phyloP scores from a whole-genome alignment of 1,140 invertebrate genomes.

The Zaprionus ghesquierei region DNA sequence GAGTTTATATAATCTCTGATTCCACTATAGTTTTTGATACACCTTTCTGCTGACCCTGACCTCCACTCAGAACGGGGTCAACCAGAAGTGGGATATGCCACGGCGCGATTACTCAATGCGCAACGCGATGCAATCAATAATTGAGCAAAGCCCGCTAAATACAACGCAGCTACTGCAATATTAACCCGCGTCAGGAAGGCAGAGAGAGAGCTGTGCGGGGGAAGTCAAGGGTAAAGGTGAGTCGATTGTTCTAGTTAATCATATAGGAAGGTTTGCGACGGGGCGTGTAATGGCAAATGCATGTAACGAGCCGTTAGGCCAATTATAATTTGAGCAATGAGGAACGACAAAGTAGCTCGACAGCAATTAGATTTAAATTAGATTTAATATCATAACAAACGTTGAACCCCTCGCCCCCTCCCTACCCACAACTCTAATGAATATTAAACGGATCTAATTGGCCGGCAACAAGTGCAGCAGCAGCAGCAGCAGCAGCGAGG shows the following conservation, averaged over 20 bases:
- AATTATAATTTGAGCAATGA: conserved; percentile 52
- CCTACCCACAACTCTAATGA: conserved; percentile 53
- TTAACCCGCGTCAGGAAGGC: background rate
- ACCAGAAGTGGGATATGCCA: background rate
- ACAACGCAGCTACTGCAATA: background rate
- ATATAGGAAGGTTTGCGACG: conserved; percentile 30
- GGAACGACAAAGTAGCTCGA: conserved; percentile 39
- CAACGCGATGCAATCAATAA: background rate
- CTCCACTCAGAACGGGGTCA: background rate
- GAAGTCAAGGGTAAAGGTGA: background rate
- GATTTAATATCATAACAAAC: conserved; percentile 64
- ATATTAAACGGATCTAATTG: conserved; percentile 71
- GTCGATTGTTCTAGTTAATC: conserved; percentile 47
- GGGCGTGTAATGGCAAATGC: background rate
- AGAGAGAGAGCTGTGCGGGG: background rate
- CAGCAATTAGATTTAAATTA: conserved; percentile 47
- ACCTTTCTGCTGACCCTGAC: background rate
- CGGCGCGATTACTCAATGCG: background rate
- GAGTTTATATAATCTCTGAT: background rate
- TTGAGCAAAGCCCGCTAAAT: background rate
- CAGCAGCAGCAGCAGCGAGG: background rate
- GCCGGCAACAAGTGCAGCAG: background rate
- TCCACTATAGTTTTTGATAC: background rate
- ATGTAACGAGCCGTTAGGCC: conserved; percentile 41
- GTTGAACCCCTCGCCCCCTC: conserved; percentile 27